Evolutionary conservation across 2,113 vertebrate genomes (phyloP), one percentile per base, ranked within the genome.

Genomic region (Cheilinus undulatus): DNA sequence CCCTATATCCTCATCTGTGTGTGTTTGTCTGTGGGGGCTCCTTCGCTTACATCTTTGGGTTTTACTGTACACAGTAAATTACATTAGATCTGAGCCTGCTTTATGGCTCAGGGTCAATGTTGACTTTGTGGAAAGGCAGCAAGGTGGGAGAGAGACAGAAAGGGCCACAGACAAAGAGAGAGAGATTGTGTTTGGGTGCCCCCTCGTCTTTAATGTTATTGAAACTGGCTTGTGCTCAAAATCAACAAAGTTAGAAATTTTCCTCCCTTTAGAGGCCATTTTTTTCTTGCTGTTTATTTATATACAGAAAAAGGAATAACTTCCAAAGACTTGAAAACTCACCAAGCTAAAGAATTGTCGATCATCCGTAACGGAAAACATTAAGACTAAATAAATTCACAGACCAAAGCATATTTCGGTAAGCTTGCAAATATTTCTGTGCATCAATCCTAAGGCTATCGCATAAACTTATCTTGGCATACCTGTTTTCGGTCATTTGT

Each of bases 51-150:
- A 57, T 89, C 83, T 76, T 65, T 42, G 71, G 61, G 46, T 86
- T 90, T 87, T 75, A 84, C 76, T 80, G 76, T 70, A 57, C 7
- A 53, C 63, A 69, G 53, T 88, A 88, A 88, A 90, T 88, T 86
- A 84, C 84, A 82, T 81, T 59, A 85, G 82, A 88, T 90, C 86
- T 82, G 57, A 49, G 40, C 54, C 20, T 52, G 74, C 72, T 80
- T 76, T 73, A 83, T 81, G 85, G 53, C 83, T 45, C 42, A 70
- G 45, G 60, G 76, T 89, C 86, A 92, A 91, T 92, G 91, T 92
- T 92, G 90, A 91, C 89, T 90, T 85, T 90, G 42, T 75, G 48
- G 73, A 83, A 76, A 82, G 72, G 51, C 5, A 54, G 69, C 50
- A 69, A 85, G 66, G 78, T 83, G 26, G 82, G 69, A 74, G 66